phyloP scores from a whole-genome alignment of 2,113 vertebrate species.

The Phainopepla nitens region DNA sequence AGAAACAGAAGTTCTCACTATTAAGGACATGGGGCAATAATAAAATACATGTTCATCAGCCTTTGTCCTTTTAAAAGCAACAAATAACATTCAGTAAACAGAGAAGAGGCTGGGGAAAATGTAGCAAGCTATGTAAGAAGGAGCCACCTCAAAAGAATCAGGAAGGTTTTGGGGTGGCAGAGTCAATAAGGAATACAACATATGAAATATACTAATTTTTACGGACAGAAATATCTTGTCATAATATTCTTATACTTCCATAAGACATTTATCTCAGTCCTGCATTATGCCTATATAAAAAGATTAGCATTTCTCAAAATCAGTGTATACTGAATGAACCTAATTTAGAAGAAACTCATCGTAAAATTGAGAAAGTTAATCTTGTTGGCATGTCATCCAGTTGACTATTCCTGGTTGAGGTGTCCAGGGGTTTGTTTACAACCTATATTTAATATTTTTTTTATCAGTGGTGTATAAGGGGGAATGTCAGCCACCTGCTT shows the following conservation, averaged over 20 bases:
- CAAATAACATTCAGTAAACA: background rate
- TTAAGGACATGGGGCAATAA: background rate
- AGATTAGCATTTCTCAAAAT: background rate
- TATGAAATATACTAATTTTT: background rate
- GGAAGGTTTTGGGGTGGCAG: background rate
- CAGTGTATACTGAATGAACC: background rate
- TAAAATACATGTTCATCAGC: background rate
- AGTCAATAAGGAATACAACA: background rate
- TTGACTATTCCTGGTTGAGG: background rate
- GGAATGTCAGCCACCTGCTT: rapidly evolving
- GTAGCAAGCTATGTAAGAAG: background rate
- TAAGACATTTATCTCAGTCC: background rate
- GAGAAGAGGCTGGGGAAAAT: background rate
- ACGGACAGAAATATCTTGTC: background rate
- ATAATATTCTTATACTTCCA: background rate
- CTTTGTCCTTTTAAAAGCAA: background rate
- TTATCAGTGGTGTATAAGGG: background rate
- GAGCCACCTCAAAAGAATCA: background rate
- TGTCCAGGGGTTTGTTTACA: background rate
- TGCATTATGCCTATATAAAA: background rate
- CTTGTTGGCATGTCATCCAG: background rate
- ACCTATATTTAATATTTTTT: background rate
- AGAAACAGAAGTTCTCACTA: background rate
- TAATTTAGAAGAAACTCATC: background rate
- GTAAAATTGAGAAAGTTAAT: background rate